phyloP scores from a whole-genome alignment of 2,797 vertebrate species.

The Cynodonichthys magdalenae region DNA sequence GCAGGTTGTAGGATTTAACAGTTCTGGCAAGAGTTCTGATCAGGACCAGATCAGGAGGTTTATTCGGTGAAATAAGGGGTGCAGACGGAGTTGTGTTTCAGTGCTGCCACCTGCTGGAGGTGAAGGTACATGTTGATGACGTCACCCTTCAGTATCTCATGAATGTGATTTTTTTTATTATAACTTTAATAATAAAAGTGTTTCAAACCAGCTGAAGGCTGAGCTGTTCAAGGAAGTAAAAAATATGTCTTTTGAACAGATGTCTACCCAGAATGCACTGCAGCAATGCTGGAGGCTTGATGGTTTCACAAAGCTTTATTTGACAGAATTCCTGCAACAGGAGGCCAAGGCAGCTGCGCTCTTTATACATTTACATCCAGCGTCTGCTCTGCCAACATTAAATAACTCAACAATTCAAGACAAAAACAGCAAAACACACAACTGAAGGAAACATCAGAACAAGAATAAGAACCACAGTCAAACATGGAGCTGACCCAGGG shows the following conservation, averaged over 20 bases:
- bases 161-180: too few species aligned
- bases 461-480: constrained; percentile 71
- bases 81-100: background rate
- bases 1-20: background rate
- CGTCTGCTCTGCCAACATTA: constrained; percentile 84
- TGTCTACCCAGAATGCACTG: too few species aligned
- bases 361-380: constrained; percentile 93
- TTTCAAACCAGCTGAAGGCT: too few species aligned
- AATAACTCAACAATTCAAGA: constrained; percentile 90
- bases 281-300: background rate
- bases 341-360: constrained; percentile 82
- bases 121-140: background rate
- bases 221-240: too few species aligned
- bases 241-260: too few species aligned
- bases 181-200: too few species aligned
- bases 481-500: constrained; percentile 54
- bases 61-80: too few species aligned
- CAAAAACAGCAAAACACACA: constrained; percentile 71
- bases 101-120: constrained; percentile 24
- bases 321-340: constrained; percentile 75
- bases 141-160: too few species aligned
- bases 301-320: constrained; percentile 84
- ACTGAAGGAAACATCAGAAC: constrained; percentile 75
- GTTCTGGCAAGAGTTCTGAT: too few species aligned
- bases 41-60: background rate